Base-by-base conservation (phyloP, 2,797 vertebrate species). In the Parauchenoglanis punctatus region DNA sequence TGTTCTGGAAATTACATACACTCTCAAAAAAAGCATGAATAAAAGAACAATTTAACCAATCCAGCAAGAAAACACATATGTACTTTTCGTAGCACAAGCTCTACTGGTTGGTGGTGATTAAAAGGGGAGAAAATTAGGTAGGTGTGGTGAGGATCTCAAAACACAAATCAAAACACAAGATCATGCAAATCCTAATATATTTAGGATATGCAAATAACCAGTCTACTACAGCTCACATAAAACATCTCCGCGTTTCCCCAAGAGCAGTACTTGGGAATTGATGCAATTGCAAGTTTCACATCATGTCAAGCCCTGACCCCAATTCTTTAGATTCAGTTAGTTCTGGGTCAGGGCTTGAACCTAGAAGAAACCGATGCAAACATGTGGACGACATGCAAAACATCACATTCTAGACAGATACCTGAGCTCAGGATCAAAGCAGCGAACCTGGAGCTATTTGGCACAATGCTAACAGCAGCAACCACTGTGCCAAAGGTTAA, bases 361-460 rank as follows among this genome's bases (percentile, higher is more conserved):
- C 76, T 0, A 2, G 28, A 18, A 31, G 49, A 56, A 12, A 78
- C 52, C 2, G n/a, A 31, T 18, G 49, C 15, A 18, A 31, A 81
- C 12, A 15, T 23, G 31, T 56, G 40, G 52, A 25, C 35, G n/a
- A 58, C 76, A 58, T 80, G 54, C 35, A 46, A 63, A 81, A n/a
- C 80, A 46, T 81, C 59, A 81, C 58, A 81, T 81, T 46, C 17
- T n/a, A 63, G 80, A 46, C 58, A 61, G 58, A 81, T 25, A 81
- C 25, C 11, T 2, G 8, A 44, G 23, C 40, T n/a, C 58, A 25
- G 59, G 40, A n/a, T 46, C 0, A n/a, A 61, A 59, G 13, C 4
- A 10, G 3, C 4, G 59, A 46, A 11, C 80, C 59, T 46, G 59
- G 58, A 78, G n/a, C 28, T 31, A 78, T 20, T 78, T 23, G 52